Conservation (phyloP, 2,113 vertebrate species). For the Nothoprocta pentlandii region DNA sequence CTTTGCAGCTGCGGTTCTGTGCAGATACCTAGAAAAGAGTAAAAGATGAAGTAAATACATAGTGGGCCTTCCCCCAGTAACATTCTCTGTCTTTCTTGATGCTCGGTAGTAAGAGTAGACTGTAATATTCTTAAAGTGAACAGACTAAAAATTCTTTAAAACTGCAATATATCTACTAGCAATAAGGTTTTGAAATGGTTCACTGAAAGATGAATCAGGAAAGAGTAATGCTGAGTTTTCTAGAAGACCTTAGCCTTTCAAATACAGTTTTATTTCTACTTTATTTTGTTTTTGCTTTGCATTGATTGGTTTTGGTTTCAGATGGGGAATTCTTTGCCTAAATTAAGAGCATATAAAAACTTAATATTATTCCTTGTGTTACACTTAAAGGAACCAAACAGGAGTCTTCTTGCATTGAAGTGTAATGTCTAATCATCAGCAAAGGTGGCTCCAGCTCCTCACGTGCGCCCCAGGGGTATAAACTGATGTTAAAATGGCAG, state of each 20-base stretch:
- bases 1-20: background rate
- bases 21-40: background rate
- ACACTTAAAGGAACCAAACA: background rate
- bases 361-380: background rate
- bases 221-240: background rate
- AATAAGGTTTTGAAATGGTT: background rate
- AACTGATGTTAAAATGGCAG: background rate
- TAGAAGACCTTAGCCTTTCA: background rate
- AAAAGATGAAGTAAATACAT: background rate
- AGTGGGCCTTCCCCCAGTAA: background rate
- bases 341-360: background rate
- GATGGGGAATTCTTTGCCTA: background rate
- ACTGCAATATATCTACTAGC: background rate
- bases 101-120: background rate
- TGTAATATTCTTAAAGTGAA: background rate
- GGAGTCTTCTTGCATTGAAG: background rate
- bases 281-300: background rate
- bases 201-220: background rate
- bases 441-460: background rate
- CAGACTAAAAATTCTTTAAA: background rate
- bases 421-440: background rate
- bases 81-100: background rate
- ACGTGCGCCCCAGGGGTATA: background rate
- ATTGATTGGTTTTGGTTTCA: background rate
- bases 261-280: fast-evolving